Evolutionary conservation across 2,113 vertebrate species (phyloP).

Genomic region (Chamaea fasciata): DNA sequence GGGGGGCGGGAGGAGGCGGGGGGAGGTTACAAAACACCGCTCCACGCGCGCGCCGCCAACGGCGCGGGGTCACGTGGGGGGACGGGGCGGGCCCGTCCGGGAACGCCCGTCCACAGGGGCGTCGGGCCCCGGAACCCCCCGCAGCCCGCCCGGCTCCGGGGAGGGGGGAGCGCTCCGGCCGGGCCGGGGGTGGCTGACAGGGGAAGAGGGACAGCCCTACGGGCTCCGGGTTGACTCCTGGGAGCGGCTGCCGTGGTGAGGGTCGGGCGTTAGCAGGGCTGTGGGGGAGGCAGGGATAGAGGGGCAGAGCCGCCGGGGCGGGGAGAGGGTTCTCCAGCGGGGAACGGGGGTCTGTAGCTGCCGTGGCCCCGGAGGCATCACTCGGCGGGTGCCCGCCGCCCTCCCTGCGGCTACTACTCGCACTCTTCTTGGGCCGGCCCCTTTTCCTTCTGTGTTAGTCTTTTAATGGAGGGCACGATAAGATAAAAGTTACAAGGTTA

Average conservation of each 20-base stretch:
- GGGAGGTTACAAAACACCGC: slow-evolving; percentile 42
- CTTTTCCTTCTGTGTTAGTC: no score
- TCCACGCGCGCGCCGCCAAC: not conserved
- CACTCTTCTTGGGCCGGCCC: fast-evolving
- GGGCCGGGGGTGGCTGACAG: not conserved
- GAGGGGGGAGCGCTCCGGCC: not conserved
- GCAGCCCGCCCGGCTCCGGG: not conserved
- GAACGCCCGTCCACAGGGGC: not conserved
- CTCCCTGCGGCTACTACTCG: not conserved
- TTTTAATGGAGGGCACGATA: not conserved
- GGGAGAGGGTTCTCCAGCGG: not conserved
- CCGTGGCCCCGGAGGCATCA: not conserved
- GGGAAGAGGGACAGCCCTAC: not conserved
- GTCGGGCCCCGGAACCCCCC: not conserved
- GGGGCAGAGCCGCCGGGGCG: not conserved
- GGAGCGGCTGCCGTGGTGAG: not conserved
- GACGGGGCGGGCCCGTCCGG: not conserved
- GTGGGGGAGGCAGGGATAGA: not conserved
- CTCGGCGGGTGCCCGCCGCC: not conserved
- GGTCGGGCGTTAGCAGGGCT: not conserved
- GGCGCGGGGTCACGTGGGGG: not conserved
- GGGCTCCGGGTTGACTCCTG: not conserved
- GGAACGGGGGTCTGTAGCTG: not conserved
- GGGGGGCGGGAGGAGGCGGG: not conserved
- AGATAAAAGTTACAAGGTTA: not conserved